Percentiles rank a stretch among this genome's conserved stretches.
Evolutionary conservation across 2,888 invertebrate species (phyloP).

Genomic region (Pandemis heparana): DNA sequence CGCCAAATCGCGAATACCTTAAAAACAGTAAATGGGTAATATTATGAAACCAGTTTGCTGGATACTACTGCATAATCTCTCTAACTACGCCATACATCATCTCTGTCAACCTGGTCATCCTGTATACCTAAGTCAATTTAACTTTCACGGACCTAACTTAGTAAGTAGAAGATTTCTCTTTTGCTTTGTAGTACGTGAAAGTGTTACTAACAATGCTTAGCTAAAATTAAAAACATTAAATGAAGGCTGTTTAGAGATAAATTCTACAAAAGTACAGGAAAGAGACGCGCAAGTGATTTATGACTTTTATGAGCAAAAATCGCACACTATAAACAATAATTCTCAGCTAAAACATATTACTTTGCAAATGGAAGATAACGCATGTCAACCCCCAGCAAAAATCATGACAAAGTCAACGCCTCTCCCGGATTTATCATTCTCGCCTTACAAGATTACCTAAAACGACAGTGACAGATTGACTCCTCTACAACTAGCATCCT

Average conservation of each 20-base stretch:
- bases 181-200: not conserved
- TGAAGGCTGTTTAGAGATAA: not conserved
- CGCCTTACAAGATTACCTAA: constrained; percentile 80
- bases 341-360: constrained; percentile 47
- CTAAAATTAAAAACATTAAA: not conserved
- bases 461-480: constrained; percentile 83
- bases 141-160: not conserved
- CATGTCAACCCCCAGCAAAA: constrained; percentile 67
- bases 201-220: not conserved
- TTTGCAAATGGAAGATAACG: constrained; percentile 54
- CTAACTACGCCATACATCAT: too few relatives aligned
- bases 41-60: too few relatives aligned
- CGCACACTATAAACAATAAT: constrained; percentile 24
- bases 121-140: not conserved
- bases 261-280: not conserved
- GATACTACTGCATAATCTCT: too few relatives aligned
- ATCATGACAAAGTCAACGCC: constrained; percentile 69
- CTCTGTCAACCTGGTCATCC: too few relatives aligned
- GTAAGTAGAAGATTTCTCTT: not conserved
- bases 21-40: too few relatives aligned
- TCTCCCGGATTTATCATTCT: constrained; percentile 75
- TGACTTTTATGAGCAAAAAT: constrained; percentile 14
- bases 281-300: constrained; percentile 10
- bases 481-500: constrained; percentile 58
- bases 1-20: too few relatives aligned